A percentile compares a stretch with the other conserved stretches of the same genome.
Conservation (phyloP, 2,888 invertebrate species). For the Drosophila falleni region DNA sequence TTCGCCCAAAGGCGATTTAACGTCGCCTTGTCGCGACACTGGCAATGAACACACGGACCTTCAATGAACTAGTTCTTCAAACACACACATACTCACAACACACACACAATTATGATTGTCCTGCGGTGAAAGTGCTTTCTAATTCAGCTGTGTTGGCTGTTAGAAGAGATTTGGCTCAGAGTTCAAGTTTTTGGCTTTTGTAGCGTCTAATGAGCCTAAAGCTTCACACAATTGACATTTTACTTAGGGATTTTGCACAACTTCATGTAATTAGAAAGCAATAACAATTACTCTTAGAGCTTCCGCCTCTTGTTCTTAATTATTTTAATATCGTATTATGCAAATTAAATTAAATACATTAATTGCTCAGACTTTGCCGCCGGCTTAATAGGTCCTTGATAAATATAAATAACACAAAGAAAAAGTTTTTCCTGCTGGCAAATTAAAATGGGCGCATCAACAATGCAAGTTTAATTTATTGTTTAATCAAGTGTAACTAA, state of each 20-base stretch:
- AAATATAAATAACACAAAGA: constrained; percentile 1
- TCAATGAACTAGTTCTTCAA: constrained; percentile 53
- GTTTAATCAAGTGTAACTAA: constrained; percentile 61
- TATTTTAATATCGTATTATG: constrained; percentile 44
- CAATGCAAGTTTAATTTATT: constrained; percentile 62
- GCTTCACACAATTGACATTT: constrained; percentile 76
- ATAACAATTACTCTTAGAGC: constrained; percentile 73
- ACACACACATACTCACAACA: constrained; percentile 19
- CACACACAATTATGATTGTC: constrained; percentile 49
- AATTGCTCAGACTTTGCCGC: constrained; percentile 50
- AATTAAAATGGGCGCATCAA: constrained; percentile 40
- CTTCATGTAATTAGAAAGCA: constrained; percentile 76
- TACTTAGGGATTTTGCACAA: constrained; percentile 72
- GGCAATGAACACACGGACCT: constrained; percentile 45
- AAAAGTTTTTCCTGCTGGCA: constrained; percentile 14
- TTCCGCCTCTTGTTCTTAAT: constrained; percentile 41
- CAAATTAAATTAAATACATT: constrained; percentile 61
- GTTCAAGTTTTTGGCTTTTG: not conserved
- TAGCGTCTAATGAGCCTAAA: constrained; percentile 64
- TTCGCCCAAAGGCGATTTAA: constrained; percentile 52
- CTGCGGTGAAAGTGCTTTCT: constrained; percentile 40
- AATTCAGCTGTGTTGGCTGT: constrained; percentile 25
- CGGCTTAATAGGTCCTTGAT: constrained; percentile 21
- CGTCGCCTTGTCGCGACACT: constrained; percentile 53
- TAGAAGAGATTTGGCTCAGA: constrained; percentile 21